Conservation (phyloP, 1,140 invertebrate genomes). For the Spodoptera litura region DNA sequence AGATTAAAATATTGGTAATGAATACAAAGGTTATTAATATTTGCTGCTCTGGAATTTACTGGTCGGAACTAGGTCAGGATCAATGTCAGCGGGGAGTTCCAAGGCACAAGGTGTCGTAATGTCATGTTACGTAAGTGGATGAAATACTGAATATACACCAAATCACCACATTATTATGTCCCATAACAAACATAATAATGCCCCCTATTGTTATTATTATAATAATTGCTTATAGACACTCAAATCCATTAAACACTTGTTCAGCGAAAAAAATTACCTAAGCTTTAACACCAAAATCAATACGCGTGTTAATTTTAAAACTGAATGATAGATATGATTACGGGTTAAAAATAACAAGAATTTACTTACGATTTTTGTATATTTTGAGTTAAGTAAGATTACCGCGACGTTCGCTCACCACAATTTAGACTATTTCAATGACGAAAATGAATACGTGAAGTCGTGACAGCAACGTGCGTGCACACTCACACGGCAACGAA, state of each 20-base stretch:
- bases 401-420: conserved; percentile 10
- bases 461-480: conserved; percentile 35
- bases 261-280: background rate
- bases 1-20: conserved; percentile 6
- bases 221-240: background rate
- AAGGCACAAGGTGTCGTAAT: conserved; percentile 71
- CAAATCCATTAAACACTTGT: background rate
- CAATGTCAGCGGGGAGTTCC: conserved; percentile 79
- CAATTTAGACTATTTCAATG: conserved; percentile 27
- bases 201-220: background rate
- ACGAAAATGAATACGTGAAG: conserved; percentile 9
- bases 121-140: conserved; percentile 79
- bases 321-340: background rate
- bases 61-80: conserved; percentile 71
- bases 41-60: conserved; percentile 42
- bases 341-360: background rate
- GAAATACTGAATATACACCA: conserved; percentile 22
- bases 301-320: background rate
- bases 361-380: conserved; percentile 30
- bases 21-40: background rate
- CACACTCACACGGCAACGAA: conserved; percentile 31
- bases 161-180: conserved; percentile 2
- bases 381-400: background rate
- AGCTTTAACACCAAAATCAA: background rate
- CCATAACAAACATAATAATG: background rate